Evolutionary conservation across 2,888 invertebrate species (phyloP), one percentile per base, ranked within the genome.

Genomic region (Phanerotoma sp.): DNA sequence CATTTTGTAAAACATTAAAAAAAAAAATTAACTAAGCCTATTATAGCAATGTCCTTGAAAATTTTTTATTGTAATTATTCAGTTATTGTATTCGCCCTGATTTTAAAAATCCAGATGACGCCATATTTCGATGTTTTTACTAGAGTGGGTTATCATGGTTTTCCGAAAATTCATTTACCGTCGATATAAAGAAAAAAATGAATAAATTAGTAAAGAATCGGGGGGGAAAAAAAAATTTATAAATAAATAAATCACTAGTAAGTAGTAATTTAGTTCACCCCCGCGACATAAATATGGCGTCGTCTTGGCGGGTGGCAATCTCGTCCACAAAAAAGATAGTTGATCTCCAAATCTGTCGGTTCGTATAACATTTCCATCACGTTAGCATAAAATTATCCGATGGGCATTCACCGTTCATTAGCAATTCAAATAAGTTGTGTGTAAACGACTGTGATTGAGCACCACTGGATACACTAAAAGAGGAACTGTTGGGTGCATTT

Each of bases 331-430:
- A 54, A 33, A 45, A 56, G 59, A 63, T 55, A 45, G 45, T 51
- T 59, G 66, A 74, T 70, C 71, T 67, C 53, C 69, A 56, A 72
- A 74, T 72, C 70, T 68, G 67, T 66, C 66, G 61, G 64, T 50
- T 55, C 58, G 71, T 66, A 69, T 71, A 70, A 62, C 61, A 72
- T 70, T 70, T 67, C 66, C 71, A 71, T 69, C 65, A 59, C 57
- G 67, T 74, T 73, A 72, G 69, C 72, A 73, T 74, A 71, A 69
- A 68, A 74, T 74, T 74, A 72, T 66, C 57, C 59, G 46, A 50
- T 47, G 33, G 33, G 40, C 18, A 18, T 35, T 37, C 59, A 56
- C 46, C 61, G 52, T 66, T 66, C 62, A 74, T 74, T 73, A 69
- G 73, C 74, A 74, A 72, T 69, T 70, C 69, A 72, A 72, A 72